These are phyloP conservation scores for Maniola jurtina DNA, from an alignment of 1,140 invertebrate genomes.

Conservation along the genomic window DNA sequence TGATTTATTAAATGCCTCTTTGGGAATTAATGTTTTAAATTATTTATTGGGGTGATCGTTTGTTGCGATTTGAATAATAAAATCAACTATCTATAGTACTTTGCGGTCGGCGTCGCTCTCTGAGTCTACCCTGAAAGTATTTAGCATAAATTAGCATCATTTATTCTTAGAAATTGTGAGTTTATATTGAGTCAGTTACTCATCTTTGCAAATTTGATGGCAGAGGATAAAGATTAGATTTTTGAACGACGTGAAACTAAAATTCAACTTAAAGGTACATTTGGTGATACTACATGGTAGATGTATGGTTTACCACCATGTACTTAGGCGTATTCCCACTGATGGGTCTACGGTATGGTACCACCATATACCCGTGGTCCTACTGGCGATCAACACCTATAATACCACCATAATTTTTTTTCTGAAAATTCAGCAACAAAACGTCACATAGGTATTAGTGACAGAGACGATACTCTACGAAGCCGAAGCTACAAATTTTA, in stretches of 20 bases:
- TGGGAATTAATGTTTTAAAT: constrained; percentile 21
- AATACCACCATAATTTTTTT: no score
- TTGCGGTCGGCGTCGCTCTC: constrained; percentile 16
- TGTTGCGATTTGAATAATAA: constrained; percentile 27
- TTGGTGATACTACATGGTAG: no score
- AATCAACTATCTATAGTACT: constrained; percentile 21
- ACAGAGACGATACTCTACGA: no score
- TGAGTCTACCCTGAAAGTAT: constrained; percentile 26
- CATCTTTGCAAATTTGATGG: constrained; percentile 30
- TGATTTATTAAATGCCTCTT: constrained; percentile 12
- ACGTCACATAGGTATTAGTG: no score
- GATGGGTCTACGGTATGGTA: no score
- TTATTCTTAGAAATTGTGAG: constrained; percentile 58
- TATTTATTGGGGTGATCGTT: constrained; percentile 19
- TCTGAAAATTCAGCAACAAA: no score
- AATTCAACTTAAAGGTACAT: background rate
- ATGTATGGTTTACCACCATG: no score
- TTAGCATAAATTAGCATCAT: constrained; percentile 61
- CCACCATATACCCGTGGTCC: no score
- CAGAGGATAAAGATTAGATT: constrained; percentile 3
- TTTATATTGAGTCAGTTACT: constrained; percentile 53
- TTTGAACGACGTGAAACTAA: background rate
- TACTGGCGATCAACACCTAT: no score
- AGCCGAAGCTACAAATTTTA: no score
- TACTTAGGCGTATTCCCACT: no score